Evolutionary conservation across 2,113 vertebrate genomes (phyloP).

Genomic region (Periophthalmodon schlosseri): DNA sequence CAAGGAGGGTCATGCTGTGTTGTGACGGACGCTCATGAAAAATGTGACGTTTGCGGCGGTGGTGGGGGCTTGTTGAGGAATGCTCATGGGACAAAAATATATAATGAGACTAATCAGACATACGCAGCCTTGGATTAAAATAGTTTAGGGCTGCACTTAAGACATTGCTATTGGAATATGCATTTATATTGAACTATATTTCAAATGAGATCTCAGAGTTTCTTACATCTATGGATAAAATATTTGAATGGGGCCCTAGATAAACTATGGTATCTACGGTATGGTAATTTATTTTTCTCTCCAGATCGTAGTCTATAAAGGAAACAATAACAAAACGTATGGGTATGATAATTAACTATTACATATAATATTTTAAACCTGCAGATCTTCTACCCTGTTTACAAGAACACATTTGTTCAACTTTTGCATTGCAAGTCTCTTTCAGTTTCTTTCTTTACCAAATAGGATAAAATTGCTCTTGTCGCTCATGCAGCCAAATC

Average conservation of each 20-base stretch:
- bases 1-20: conserved; percentile 54
- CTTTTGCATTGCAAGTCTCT: conserved; percentile 32
- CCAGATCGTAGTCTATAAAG: neutral
- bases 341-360: no score
- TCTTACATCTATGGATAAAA: neutral
- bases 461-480: conserved; percentile 39
- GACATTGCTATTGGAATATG: neutral
- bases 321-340: no score
- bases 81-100: neutral
- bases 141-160: neutral
- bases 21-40: conserved; percentile 53
- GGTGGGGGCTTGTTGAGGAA: conserved; percentile 9
- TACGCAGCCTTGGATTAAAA: conserved; percentile 27
- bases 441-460: conserved; percentile 34
- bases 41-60: conserved; percentile 21
- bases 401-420: no score
- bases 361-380: no score
- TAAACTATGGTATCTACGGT: neutral
- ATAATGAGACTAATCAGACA: neutral
- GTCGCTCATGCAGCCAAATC: conserved; percentile 32
- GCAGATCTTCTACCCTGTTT: neutral
- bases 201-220: neutral
- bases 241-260: neutral
- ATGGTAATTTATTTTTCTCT: neutral
- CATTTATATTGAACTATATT: neutral